Evolutionary conservation across 2,797 vertebrate species (phyloP).

Genomic region (Knipowitschia caucasica): DNA sequence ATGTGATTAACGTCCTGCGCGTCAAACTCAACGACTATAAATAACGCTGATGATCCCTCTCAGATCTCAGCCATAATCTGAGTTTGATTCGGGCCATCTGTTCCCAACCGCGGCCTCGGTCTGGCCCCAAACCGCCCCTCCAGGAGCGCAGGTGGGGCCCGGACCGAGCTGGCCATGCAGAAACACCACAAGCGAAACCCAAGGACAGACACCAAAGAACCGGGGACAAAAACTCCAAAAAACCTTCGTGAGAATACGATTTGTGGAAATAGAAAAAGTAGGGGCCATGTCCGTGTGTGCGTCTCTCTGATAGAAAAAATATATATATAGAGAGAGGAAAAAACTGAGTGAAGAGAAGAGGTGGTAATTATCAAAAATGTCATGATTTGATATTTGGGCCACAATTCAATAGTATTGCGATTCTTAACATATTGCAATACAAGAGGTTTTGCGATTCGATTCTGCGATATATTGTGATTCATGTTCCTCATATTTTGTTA

Average conservation of each 20-base stretch:
- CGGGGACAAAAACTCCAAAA: background rate
- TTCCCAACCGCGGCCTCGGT: background rate
- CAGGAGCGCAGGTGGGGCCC: slow-evolving; percentile 5
- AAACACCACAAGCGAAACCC: slow-evolving; percentile 15
- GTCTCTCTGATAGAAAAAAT: too few relatives aligned
- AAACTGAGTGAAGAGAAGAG: too few relatives aligned
- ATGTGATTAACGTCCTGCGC: background rate
- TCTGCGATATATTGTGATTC: too few relatives aligned
- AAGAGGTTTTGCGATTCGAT: too few relatives aligned
- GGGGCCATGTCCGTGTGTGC: too few relatives aligned
- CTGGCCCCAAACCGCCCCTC: background rate
- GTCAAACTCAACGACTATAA: background rate
- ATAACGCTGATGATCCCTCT: background rate
- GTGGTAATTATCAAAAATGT: too few relatives aligned
- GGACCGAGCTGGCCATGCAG: background rate
- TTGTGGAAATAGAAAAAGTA: background rate
- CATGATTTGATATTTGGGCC: too few relatives aligned
- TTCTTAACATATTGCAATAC: too few relatives aligned
- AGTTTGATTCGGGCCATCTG: slow-evolving; percentile 4
- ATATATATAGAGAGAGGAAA: too few relatives aligned
- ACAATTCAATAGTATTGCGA: too few relatives aligned
- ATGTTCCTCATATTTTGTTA: too few relatives aligned
- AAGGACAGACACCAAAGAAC: slow-evolving; percentile 1
- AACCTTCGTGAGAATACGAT: slow-evolving; percentile 1
- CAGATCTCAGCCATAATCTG: background rate